Percentiles rank a stretch among this genome's conserved stretches.
These are phyloP conservation scores for Altica lythri DNA, from an alignment of 2,888 invertebrate genomes.

Conservation along the genomic window DNA sequence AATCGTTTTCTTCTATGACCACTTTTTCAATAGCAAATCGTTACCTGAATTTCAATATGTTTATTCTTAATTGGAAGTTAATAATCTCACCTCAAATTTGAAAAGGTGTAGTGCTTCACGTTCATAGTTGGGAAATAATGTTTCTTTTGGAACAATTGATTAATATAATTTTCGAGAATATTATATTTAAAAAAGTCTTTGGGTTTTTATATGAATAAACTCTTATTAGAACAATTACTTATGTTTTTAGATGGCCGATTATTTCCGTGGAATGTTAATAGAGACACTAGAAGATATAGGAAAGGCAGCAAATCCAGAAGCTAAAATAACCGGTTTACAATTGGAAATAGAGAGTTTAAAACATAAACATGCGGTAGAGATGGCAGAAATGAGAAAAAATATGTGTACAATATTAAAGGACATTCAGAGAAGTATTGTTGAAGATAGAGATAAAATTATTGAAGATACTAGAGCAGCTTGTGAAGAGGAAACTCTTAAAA, in stretches of 20 bases:
- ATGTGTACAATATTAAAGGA: constrained; percentile 52
- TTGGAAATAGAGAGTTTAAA: constrained; percentile 72
- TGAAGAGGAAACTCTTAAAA: constrained; percentile 71
- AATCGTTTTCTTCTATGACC: no score
- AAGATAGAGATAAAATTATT: constrained; percentile 68
- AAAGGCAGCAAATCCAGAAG: constrained; percentile 61
- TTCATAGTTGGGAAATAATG: no score
- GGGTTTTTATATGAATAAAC: no score
- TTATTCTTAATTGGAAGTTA: no score
- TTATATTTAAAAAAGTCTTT: no score
- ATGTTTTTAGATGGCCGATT: constrained; percentile 65
- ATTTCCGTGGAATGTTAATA: constrained; percentile 71
- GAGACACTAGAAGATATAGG: constrained; percentile 70
- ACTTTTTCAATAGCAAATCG: no score
- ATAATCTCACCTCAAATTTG: neutral
- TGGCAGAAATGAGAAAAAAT: constrained; percentile 64
- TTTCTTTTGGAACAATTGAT: no score
- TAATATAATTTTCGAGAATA: no score
- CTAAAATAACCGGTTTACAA: constrained; percentile 65
- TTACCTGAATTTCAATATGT: no score
- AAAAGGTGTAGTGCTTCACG: no score
- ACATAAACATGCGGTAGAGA: constrained; percentile 75
- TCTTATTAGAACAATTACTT: no score
- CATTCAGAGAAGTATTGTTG: constrained; percentile 51
- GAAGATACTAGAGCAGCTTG: constrained; percentile 69